phyloP scores from a whole-genome alignment of 2,113 vertebrate species.

The Natator depressus region DNA sequence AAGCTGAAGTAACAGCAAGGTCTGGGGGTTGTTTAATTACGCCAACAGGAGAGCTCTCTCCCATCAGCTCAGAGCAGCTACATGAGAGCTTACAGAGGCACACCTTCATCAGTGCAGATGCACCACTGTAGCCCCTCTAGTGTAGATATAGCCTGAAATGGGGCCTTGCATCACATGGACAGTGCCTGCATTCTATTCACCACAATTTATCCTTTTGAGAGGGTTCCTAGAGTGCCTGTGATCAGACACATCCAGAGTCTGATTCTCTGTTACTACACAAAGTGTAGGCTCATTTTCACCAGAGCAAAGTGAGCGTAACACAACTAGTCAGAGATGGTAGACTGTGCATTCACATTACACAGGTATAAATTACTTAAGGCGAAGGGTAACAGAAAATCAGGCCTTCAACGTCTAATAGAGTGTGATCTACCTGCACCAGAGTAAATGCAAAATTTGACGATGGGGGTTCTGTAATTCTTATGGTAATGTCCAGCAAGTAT shows the following conservation, averaged over 20 bases:
- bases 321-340: neutral
- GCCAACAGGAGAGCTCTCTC: no score
- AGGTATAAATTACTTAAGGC: neutral
- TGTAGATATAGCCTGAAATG: neutral
- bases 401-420: neutral
- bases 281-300: neutral
- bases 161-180: neutral
- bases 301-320: neutral
- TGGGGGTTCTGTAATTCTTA: neutral
- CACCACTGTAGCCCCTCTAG: no score
- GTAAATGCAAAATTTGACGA: neutral
- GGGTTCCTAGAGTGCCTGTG: neutral
- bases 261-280: neutral
- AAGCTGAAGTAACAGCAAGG: neutral
- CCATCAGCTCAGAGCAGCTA: no score
- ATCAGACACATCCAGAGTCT: neutral
- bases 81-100: no score
- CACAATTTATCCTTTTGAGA: neutral
- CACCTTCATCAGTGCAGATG: no score
- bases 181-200: neutral
- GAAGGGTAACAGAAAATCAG: neutral
- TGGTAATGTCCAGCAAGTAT: neutral
- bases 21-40: neutral
- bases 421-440: neutral
- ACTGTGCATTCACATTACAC: neutral